Base-by-base conservation (phyloP, 2,113 vertebrate genomes). In the Chloebia gouldiae region DNA sequence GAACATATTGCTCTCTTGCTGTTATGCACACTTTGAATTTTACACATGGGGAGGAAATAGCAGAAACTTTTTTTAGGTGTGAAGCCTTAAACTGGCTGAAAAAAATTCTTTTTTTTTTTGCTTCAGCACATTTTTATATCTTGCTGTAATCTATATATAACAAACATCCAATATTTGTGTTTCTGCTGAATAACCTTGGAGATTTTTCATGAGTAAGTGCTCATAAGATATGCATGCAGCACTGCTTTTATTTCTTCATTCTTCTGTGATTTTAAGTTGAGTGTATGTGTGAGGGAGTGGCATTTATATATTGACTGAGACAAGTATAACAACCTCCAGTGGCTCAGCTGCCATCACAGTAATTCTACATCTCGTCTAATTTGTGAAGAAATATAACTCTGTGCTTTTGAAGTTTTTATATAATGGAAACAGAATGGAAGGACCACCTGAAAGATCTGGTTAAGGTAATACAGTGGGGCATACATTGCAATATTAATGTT, bases 351-450 rank as follows among this genome's bases (percentile, higher is more conserved):
- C 80, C 89, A 83, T 81, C 72, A 80, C 61, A 75, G 57, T 94
- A 97, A 96, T 95, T 97, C 92, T 75, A 96, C 92, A 92, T 96
- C 95, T 97, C 12, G 33, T 91, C 64, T 77, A 96, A 91, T 97
- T 96, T 97, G 84, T 85, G 86, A 97, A 96, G 84, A 93, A 95
- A 95, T 71, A 73, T 92, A 93, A 94, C 77, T 83, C 65, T 14
- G 13, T 76, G 31, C 16, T 90, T 96, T 88, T 92, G 89, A 97
- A 96, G 76, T 95, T 97, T 95, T 93, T 35, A 81, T 92, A 47
- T 61, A 95, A 96, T 80, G 86, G n/a, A 88, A 92, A 45, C 18
- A 61, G 69, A 95, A 88, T 40, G 47, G 57, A 93, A 93, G 50
- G 23, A 18, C 19, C 42, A 39, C 31, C 73, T 80, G 57, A 80